These are phyloP conservation scores for Drosophila pruinosa DNA, from an alignment of 1,140 invertebrate genomes.

Conservation along the genomic window DNA sequence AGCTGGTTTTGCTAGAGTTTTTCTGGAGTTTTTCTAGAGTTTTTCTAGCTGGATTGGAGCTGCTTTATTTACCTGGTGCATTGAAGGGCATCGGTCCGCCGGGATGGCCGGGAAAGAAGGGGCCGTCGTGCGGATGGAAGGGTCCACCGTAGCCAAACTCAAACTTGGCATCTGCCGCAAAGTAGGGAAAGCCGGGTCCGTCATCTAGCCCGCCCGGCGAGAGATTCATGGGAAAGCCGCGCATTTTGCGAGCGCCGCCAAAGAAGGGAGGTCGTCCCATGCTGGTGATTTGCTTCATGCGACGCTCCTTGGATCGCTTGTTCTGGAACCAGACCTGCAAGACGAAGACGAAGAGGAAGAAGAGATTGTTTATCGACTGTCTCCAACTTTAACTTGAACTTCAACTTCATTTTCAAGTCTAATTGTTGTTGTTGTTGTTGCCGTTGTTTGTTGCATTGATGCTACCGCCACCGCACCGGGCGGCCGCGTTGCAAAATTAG, in stretches of 20 bases:
- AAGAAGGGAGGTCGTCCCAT: slow-evolving; percentile 96
- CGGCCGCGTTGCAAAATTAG: slow-evolving; percentile 73
- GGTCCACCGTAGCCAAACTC: slow-evolving; percentile 94
- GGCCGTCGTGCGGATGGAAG: slow-evolving; percentile 92
- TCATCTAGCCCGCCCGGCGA: slow-evolving; percentile 92
- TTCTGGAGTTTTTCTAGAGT: too few relatives aligned
- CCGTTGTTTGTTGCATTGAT: slow-evolving; percentile 48
- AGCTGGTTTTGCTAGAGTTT: too few relatives aligned
- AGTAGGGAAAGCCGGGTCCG: slow-evolving; percentile 93
- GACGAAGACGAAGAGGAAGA: background rate
- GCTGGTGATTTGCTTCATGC: slow-evolving; percentile 95
- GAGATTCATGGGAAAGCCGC: slow-evolving; percentile 94
- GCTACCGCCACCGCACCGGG: slow-evolving; percentile 70
- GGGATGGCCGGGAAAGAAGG: slow-evolving; percentile 91
- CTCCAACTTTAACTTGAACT: background rate
- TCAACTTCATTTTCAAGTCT: slow-evolving; percentile 36
- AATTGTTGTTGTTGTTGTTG: slow-evolving; percentile 47
- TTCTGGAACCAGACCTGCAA: slow-evolving; percentile 99
- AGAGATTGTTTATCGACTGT: background rate
- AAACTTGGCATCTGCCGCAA: slow-evolving; percentile 93
- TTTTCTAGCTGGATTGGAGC: background rate
- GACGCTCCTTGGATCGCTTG: slow-evolving; percentile 97
- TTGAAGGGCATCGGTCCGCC: slow-evolving; percentile 90
- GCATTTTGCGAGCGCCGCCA: slow-evolving; percentile 94
- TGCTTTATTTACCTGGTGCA: slow-evolving; percentile 86